Conservation (phyloP, 2,888 invertebrate genomes). For the Phragmatobia fuliginosa region DNA sequence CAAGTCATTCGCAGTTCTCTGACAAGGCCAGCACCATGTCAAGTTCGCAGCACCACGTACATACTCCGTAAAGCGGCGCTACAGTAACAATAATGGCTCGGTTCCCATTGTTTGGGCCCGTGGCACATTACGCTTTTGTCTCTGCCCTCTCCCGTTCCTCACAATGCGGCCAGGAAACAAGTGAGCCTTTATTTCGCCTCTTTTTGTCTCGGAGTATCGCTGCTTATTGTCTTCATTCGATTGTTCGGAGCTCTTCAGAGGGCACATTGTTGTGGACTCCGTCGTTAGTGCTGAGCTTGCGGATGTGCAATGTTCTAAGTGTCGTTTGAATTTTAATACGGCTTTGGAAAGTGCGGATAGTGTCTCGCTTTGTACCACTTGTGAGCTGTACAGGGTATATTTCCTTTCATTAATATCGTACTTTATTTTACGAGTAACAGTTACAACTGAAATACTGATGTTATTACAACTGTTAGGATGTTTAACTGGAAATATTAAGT, state of each 20-base stretch:
- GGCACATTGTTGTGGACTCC: slow-evolving; percentile 85
- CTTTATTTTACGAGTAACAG: neutral
- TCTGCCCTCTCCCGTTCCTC: slow-evolving; percentile 86
- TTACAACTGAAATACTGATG: neutral
- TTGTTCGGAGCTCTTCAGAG: slow-evolving; percentile 87
- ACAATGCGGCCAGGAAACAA: slow-evolving; percentile 88
- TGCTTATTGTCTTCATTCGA: slow-evolving; percentile 88
- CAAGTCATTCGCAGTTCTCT: slow-evolving; percentile 39
- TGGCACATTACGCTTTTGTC: slow-evolving; percentile 87
- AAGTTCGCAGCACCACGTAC: slow-evolving; percentile 81
- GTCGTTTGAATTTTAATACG: slow-evolving; percentile 81
- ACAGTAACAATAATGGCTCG: slow-evolving; percentile 86
- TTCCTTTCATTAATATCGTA: slow-evolving; percentile 26
- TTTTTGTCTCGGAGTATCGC: slow-evolving; percentile 88
- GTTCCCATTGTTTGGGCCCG: slow-evolving; percentile 85
- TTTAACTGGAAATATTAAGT: neutral
- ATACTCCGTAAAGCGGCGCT: slow-evolving; percentile 81
- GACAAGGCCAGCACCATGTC: slow-evolving; percentile 77
- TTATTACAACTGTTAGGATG: neutral
- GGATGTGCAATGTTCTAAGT: slow-evolving; percentile 84
- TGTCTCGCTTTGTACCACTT: slow-evolving; percentile 36
- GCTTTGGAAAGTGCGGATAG: slow-evolving; percentile 61
- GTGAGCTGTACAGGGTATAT: slow-evolving; percentile 14
- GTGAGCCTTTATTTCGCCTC: slow-evolving; percentile 88
- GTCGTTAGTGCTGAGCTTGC: slow-evolving; percentile 85